Conservation (phyloP, 2,888 invertebrate species). For the Alentia gelatinosa region DNA sequence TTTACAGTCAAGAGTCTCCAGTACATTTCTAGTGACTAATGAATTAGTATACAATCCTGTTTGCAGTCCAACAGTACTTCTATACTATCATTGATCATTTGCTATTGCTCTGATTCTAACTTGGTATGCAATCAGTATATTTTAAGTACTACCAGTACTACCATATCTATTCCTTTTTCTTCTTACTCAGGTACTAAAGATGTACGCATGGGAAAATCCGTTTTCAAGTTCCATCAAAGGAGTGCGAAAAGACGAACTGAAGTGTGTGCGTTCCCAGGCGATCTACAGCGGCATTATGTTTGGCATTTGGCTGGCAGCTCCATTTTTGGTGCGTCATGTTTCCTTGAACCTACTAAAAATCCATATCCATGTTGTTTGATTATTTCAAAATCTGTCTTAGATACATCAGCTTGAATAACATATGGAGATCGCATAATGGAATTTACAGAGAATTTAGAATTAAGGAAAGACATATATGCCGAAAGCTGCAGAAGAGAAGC, state of each 20-base stretch:
- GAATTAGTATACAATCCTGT: too few species aligned
- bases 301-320: background rate
- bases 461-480: too few species aligned
- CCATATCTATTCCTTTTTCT: background rate
- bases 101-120: too few species aligned
- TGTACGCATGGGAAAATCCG: slow-evolving; percentile 56
- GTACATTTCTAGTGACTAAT: too few species aligned
- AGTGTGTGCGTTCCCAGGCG: background rate
- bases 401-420: background rate
- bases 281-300: background rate
- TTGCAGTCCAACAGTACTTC: too few species aligned
- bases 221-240: background rate
- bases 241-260: slow-evolving; percentile 3
- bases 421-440: too few species aligned
- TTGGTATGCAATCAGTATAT: too few species aligned
- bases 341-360: background rate
- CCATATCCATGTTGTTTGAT: background rate
- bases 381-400: background rate
- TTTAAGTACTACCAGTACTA: too few species aligned
- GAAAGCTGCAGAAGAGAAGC: too few species aligned
- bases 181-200: slow-evolving; percentile 39
- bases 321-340: background rate
- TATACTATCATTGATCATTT: too few species aligned
- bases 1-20: too few species aligned
- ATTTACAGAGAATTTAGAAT: too few species aligned